Evolutionary conservation across 2,113 vertebrate species (phyloP).

Genomic region (Dissostichus mawsoni): DNA sequence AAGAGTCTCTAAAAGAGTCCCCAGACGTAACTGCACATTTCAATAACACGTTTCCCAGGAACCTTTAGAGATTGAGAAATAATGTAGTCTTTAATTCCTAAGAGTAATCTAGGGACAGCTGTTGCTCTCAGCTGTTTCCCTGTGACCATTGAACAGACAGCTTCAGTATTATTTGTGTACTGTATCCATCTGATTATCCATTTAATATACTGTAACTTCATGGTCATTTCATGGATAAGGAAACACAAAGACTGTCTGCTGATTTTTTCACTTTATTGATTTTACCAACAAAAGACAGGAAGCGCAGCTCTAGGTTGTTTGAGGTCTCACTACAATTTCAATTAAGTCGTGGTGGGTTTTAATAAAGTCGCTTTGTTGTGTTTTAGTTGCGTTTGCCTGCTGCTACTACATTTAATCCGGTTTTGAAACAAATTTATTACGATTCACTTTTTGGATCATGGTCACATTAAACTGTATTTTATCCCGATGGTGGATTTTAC

Average conservation of each 20-base stretch:
- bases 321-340: not conserved
- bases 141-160: not conserved
- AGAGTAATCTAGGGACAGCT: no score
- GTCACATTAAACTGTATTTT: no score
- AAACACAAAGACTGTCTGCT: not conserved
- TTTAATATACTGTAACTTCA: not conserved
- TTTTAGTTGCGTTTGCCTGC: no score
- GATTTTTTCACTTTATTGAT: not conserved
- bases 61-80: not conserved
- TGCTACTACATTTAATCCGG: no score
- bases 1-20: not conserved
- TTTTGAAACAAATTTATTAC: not conserved
- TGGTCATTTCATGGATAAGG: not conserved
- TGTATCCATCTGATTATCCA: not conserved
- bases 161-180: not conserved
- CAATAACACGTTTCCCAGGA: not conserved
- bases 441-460: not conserved
- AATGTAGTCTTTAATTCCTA: not conserved
- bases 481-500: not conserved
- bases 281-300: not conserved
- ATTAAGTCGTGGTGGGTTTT: no score
- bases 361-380: no score
- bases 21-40: no score
- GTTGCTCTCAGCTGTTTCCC: not conserved
- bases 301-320: conserved; percentile 8